Evolutionary conservation across 2,888 invertebrate species (phyloP), one percentile per base, ranked within the genome.

Genomic region (Amphipyra tragopoginis): DNA sequence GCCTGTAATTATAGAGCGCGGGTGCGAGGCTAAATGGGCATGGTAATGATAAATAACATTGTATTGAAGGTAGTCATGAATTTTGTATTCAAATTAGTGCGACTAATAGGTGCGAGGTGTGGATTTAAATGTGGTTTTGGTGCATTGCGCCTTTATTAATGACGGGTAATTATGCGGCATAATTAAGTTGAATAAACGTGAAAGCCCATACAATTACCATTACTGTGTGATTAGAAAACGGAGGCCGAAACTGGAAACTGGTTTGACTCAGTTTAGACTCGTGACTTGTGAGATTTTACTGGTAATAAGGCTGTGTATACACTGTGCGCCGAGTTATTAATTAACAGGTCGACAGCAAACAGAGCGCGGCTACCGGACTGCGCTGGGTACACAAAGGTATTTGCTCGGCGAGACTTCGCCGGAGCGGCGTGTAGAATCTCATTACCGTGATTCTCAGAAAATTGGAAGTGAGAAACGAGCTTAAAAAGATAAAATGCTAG

Each of bases 311-410:
- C 92, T 92, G 93, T 92, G 94, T 91, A 93, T 86, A 93, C 93
- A 93, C 83, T 84, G 88, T 85, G 85, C 92, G 87, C 87, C 92
- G 93, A 86, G 93, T 94, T 94, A 94, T 94, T 94, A 94, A 94
- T 94, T 94, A 94, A 91, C 94, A 93, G 92, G 91, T 94, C 93
- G 94, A 94, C 94, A 93, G 93, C 90, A 94, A 94, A 94, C 92
- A 94, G 90, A 86, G 87, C 85, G 88, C 86, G 87, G 94, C 94
- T 94, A 93, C 94, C 82, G 94, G 88, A 82, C 88, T 91, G 93
- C 93, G 92, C 94, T 93, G 58, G 75, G 90, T 81, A 94, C 90
- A 94, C 93, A 94, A 84, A 78, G 73, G 65, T 89, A 84, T 94
- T 94, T 92, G 86, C 87, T 81, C 85, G 87, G 82, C 85, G 90